Percentiles rank a stretch among this genome's conserved stretches.
Conservation (phyloP, 2,888 invertebrate species). For the Sepiola atlantica region DNA sequence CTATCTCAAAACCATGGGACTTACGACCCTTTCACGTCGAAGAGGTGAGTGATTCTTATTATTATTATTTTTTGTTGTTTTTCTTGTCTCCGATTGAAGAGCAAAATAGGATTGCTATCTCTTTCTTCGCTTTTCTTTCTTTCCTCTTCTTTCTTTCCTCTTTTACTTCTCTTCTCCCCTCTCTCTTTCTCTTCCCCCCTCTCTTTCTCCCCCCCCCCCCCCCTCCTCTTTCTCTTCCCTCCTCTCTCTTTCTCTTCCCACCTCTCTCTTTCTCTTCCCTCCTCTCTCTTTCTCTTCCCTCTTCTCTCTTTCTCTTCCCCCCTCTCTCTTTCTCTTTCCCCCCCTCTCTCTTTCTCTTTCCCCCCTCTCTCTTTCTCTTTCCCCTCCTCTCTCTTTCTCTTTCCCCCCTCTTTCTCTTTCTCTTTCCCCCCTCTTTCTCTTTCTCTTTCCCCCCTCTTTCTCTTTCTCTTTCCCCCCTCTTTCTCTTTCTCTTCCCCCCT, state of each 20-base stretch:
- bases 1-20: conserved; percentile 65
- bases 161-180: background rate
- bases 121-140: too few species aligned
- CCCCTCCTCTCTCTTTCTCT: background rate
- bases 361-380: background rate
- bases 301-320: background rate
- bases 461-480: too few species aligned
- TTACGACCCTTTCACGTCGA: conserved; percentile 65
- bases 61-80: background rate
- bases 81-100: background rate
- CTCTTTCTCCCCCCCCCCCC: background rate
- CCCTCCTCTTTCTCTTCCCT: accelerated
- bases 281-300: background rate
- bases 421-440: too few species aligned
- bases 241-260: background rate
- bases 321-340: background rate
- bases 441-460: too few species aligned
- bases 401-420: too few species aligned
- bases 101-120: too few species aligned
- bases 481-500: too few species aligned
- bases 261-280: background rate
- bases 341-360: background rate
- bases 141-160: too few species aligned
- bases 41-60: conserved; percentile 58
- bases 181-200: background rate